A percentile compares a stretch with the other conserved stretches of the same genome.
Conservation (phyloP, 2,113 vertebrate species). For the Urocitellus parryii region DNA sequence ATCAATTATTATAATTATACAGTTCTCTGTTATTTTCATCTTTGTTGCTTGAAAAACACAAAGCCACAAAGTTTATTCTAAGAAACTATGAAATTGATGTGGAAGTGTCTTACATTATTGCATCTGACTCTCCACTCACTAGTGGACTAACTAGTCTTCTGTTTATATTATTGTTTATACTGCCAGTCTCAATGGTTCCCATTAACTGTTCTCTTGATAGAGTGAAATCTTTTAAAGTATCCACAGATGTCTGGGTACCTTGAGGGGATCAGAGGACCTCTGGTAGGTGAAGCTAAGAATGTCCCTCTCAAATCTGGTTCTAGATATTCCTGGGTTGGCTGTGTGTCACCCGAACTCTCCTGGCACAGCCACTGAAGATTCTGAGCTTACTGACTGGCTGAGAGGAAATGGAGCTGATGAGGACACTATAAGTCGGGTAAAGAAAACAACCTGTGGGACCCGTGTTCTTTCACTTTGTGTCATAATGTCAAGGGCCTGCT, state of each 20-base stretch:
- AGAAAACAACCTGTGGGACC: background rate
- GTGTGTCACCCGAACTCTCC: constrained; percentile 78
- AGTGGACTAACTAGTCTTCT: background rate
- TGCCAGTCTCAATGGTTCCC: background rate
- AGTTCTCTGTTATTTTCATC: background rate
- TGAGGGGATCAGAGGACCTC: background rate
- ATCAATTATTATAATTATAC: constrained; percentile 7
- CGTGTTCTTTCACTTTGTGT: background rate
- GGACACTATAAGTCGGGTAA: constrained; percentile 94
- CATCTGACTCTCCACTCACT: background rate
- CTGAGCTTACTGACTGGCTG: constrained; percentile 93
- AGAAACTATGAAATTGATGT: background rate
- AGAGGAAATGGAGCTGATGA: constrained; percentile 92
- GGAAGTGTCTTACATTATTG: background rate
- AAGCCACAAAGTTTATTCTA: constrained; percentile 15
- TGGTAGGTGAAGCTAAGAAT: constrained; percentile 22
- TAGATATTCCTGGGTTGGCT: constrained; percentile 88
- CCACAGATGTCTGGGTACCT: background rate
- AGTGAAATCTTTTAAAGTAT: constrained; percentile 14
- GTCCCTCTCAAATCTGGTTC: constrained; percentile 54
- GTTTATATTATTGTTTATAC: background rate
- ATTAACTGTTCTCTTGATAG: background rate
- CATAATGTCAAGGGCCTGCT: background rate
- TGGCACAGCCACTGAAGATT: constrained; percentile 84
- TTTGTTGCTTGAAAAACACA: constrained; percentile 53